These are phyloP conservation scores for Aselliscus stoliczkanus DNA, from an alignment of 2,797 vertebrate genomes.

Conservation along the genomic window DNA sequence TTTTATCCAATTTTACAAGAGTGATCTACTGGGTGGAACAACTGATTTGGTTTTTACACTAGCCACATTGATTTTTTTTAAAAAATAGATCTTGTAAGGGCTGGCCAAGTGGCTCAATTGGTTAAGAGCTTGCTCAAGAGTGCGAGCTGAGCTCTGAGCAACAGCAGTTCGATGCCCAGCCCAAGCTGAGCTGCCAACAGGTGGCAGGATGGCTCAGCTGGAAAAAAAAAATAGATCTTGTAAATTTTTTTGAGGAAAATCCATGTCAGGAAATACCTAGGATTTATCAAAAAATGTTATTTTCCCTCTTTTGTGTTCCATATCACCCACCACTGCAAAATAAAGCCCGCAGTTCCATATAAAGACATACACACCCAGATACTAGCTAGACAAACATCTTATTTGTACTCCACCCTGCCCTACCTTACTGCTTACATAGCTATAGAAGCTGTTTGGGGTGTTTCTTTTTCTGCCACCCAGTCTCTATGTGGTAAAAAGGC, in stretches of 20 bases:
- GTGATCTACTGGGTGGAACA: not conserved
- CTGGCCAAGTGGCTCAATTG: too few relatives aligned
- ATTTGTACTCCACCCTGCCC: constrained; percentile 7
- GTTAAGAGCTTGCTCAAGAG: too few relatives aligned
- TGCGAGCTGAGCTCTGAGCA: too few relatives aligned
- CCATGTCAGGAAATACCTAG: not conserved
- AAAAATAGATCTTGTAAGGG: not conserved
- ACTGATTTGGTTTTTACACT: not conserved
- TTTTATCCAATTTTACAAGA: constrained; percentile 25
- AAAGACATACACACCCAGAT: constrained; percentile 42
- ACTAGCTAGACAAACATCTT: constrained; percentile 45
- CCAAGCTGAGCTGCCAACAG: too few relatives aligned
- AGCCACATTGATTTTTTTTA: not conserved
- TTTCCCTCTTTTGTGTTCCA: not conserved
- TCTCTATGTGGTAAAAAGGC: not conserved
- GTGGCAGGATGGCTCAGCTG: too few relatives aligned
- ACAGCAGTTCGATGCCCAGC: too few relatives aligned
- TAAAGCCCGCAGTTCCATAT: not conserved
- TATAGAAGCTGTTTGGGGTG: constrained; percentile 23
- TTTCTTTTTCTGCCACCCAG: constrained; percentile 44
- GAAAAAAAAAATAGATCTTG: not conserved
- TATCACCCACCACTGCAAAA: constrained; percentile 18
- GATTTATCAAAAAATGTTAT: not conserved
- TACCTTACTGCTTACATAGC: not conserved
- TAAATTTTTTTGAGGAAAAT: constrained; percentile 15